Evolutionary conservation across 2,888 invertebrate species (phyloP), one percentile per base, ranked within the genome.

Genomic region (Polyommatus iphigenia): DNA sequence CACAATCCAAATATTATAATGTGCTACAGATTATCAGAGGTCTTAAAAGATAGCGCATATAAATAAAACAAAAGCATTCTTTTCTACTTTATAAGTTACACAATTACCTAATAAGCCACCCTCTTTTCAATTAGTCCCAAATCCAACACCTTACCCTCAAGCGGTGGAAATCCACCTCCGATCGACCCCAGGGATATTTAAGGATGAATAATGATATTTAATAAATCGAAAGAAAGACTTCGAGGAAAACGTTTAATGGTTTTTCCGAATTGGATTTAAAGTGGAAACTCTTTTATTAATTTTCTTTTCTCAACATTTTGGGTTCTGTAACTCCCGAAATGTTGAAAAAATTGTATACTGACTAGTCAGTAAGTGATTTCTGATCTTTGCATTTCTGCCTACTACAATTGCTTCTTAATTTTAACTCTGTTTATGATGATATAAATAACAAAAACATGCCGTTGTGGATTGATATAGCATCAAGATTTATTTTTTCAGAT

Each of bases 71-170:
- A 67, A 67, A 62, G 8, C 67, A 5, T 78, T 76, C 29, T 62
- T 76, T 71, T 73, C 36, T 77, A 57, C 76, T 79, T 77, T 62
- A 71, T 77, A 77, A 54, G 57, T 78, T 78, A 78, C 78, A 36
- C 78, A 59, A 79, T 80, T 78, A 79, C 82, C 84, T 83, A 88
- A 90, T 91, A 88, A 83, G 85, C 88, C 88, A 87, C 87, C 85
- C 80, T 85, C 79, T 72, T 87, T 92, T 91, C 91, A 91, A 92
- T 92, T 92, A 92, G 91, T 89, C 84, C 83, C 86, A 89, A 91
- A 91, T 90, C 91, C 89, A 90, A 89, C 87, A 87, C 85, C 86
- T 84, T 85, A 87, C 86, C 85, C 91, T 90, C 89, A 89, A 91
- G 87, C 90, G 91, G 88, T 90, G 91, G 89, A 89, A 87, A 82